Conservation (phyloP, 2,888 invertebrate species). For the Chelonus formosanus region DNA sequence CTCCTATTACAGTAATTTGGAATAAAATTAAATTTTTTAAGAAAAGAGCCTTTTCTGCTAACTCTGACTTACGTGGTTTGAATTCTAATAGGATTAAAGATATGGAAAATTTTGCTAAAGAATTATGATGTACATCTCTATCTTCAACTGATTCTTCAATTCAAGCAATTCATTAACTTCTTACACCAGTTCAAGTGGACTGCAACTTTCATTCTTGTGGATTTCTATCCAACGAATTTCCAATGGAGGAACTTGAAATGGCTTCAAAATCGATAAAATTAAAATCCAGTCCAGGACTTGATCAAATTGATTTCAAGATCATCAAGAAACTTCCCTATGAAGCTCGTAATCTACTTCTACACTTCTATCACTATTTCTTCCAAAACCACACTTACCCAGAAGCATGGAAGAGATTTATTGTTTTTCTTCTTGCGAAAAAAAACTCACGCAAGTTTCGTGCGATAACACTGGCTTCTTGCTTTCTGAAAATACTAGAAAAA, state of each 20-base stretch:
- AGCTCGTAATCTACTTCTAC: too few relatives aligned
- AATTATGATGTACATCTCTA: not conserved
- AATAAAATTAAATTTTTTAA: conserved; percentile 8
- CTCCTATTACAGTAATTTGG: conserved; percentile 1
- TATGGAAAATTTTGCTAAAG: not conserved
- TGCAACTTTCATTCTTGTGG: not conserved
- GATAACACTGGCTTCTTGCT: not conserved
- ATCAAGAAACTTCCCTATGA: too few relatives aligned
- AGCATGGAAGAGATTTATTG: not conserved
- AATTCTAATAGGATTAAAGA: not conserved
- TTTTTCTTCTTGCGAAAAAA: not conserved
- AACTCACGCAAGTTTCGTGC: not conserved
- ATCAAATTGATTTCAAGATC: not conserved
- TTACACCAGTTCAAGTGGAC: not conserved
- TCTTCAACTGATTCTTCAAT: not conserved
- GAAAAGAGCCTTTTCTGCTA: not conserved
- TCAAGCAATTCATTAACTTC: too few relatives aligned
- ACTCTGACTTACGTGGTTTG: not conserved
- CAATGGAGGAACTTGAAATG: not conserved
- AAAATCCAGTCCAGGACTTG: conserved; percentile 4
- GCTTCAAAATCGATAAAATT: not conserved
- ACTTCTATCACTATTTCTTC: too few relatives aligned
- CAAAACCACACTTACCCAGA: too few relatives aligned
- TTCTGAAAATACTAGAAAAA: not conserved
- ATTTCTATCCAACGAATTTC: not conserved